Evolutionary conservation across 2,888 invertebrate genomes (phyloP).

Genomic region (Ectobius pallidus): DNA sequence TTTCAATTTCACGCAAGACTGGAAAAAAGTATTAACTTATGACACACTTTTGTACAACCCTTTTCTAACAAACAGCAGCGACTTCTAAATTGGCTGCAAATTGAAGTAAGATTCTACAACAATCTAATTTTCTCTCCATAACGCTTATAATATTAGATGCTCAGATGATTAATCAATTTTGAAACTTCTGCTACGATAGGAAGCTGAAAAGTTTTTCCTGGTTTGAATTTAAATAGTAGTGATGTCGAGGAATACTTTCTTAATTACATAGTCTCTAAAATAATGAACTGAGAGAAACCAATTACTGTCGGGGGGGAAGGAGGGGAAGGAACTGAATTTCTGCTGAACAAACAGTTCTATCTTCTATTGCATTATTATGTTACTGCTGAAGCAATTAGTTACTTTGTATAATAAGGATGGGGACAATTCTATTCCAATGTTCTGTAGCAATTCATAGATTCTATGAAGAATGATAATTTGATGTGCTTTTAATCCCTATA

Average conservation of each 20-base stretch:
- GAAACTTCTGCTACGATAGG: conserved; percentile 36
- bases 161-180: conserved; percentile 43
- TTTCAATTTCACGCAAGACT: no score
- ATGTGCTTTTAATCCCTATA: no score
- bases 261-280: conserved; percentile 30
- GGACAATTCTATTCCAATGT: neutral
- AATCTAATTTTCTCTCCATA: conserved; percentile 15
- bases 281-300: conserved; percentile 26
- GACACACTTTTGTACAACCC: neutral
- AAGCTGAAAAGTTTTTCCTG: conserved; percentile 25
- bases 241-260: conserved; percentile 23
- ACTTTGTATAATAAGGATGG: neutral
- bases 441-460: neutral
- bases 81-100: neutral
- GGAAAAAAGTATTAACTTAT: neutral
- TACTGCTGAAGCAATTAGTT: conserved; percentile 12
- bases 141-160: conserved; percentile 8
- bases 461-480: neutral
- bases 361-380: conserved; percentile 6
- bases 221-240: conserved; percentile 20
- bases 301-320: conserved; percentile 18
- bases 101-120: neutral
- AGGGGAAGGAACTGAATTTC: conserved; percentile 23
- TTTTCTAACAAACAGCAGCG: neutral
- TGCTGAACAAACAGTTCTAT: conserved; percentile 11